Percentiles rank a stretch among this genome's conserved stretches.
Evolutionary conservation across 2,797 vertebrate genomes (phyloP).

Genomic region (Craterocephalus amniculus): DNA sequence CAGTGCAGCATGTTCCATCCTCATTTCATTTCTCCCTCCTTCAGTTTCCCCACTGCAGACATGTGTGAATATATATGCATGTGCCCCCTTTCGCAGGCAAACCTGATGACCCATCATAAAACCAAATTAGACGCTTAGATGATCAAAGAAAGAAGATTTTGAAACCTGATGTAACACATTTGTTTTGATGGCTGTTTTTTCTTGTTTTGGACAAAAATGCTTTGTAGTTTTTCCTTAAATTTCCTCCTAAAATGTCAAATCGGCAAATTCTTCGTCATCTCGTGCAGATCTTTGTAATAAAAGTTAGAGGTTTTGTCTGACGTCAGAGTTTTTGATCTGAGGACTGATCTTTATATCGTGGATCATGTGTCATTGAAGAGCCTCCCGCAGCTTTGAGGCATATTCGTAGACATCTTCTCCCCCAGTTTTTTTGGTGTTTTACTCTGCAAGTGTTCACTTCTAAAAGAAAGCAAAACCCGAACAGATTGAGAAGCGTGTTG

Average conservation of each 20-base stretch:
- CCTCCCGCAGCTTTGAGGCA: not conserved
- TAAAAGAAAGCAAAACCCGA: conserved; percentile 10
- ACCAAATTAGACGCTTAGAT: not conserved
- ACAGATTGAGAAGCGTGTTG: not conserved
- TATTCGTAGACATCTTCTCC: not conserved
- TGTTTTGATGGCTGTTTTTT: not conserved
- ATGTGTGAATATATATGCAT: conserved; percentile 14
- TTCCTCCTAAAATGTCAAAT: not conserved
- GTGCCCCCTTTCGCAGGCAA: conserved; percentile 38
- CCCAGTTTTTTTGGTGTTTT: conserved; percentile 1
- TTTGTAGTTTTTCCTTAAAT: too few relatives aligned
- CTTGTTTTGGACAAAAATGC: too few relatives aligned
- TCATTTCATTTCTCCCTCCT: conserved; percentile 48
- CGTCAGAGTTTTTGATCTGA: conserved; percentile 6
- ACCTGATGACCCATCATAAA: conserved; percentile 44
- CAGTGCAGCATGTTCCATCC: conserved; percentile 41
- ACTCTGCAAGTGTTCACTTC: not conserved
- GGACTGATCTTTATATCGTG: not conserved
- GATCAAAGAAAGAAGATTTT: too few relatives aligned
- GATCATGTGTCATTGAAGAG: not conserved
- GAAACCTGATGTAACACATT: too few relatives aligned
- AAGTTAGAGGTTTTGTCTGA: not conserved
- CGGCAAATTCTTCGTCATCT: too few relatives aligned
- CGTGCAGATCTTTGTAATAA: too few relatives aligned
- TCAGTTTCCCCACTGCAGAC: conserved; percentile 63